Percentiles rank a stretch among this genome's conserved stretches.
Conservation (phyloP, 2,113 vertebrate genomes). For the Lonchura striata region DNA sequence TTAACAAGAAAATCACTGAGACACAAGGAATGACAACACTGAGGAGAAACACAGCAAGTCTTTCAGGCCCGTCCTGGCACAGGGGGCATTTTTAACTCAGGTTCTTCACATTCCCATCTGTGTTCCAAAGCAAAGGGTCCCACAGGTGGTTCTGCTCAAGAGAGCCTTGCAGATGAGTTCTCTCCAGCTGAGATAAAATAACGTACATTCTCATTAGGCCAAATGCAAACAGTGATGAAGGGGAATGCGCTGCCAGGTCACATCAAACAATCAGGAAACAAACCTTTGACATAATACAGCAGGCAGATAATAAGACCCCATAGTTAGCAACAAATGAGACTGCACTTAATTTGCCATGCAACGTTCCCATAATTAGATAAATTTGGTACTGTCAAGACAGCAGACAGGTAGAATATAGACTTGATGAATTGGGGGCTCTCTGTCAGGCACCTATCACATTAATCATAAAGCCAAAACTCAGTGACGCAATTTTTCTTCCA, state of each 20-base stretch:
- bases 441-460: conserved; percentile 78
- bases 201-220: conserved; percentile 70
- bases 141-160: background rate
- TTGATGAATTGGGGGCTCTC: conserved; percentile 81
- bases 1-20: background rate
- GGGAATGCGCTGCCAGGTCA: conserved; percentile 68
- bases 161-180: background rate
- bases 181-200: conserved; percentile 72
- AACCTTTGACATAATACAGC: conserved; percentile 69
- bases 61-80: accelerated
- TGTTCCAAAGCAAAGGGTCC: background rate
- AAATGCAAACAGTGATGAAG: conserved; percentile 79
- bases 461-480: conserved; percentile 77
- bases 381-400: conserved; percentile 68
- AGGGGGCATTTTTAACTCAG: background rate
- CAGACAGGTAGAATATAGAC: conserved; percentile 71
- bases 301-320: conserved; percentile 72
- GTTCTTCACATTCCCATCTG: background rate
- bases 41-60: background rate
- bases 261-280: conserved; percentile 74
- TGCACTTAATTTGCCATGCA: conserved; percentile 77
- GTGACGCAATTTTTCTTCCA: conserved; percentile 64
- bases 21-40: background rate
- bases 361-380: conserved; percentile 80
- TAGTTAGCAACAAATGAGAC: conserved; percentile 76